Evolutionary conservation across 2,888 invertebrate species (phyloP).

Genomic region (Unio delphinus): DNA sequence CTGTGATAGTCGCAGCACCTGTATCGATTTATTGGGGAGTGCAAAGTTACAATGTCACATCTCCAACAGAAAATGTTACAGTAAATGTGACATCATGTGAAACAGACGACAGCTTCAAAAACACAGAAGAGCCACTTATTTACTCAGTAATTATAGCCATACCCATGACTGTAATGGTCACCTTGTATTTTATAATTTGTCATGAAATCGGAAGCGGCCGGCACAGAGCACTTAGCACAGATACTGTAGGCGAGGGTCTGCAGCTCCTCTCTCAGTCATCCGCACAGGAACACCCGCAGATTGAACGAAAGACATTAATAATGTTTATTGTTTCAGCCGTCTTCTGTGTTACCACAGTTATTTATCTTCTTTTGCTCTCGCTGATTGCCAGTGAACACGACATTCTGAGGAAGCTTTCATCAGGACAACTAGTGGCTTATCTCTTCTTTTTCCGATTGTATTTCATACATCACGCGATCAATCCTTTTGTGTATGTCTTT

Average conservation of each 20-base stretch:
- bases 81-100: constrained; percentile 17
- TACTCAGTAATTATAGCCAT: constrained; percentile 6
- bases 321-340: constrained; percentile 20
- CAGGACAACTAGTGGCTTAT: constrained; percentile 12
- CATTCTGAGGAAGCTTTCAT: constrained; percentile 9
- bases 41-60: neutral
- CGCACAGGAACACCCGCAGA: neutral
- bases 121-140: constrained; percentile 8
- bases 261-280: no score
- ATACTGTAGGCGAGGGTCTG: no score
- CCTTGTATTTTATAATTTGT: constrained; percentile 10
- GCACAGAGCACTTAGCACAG: neutral
- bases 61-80: neutral
- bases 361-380: constrained; percentile 20
- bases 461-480: constrained; percentile 32
- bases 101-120: constrained; percentile 10
- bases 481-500: constrained; percentile 25
- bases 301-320: constrained; percentile 22
- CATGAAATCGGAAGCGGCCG: neutral
- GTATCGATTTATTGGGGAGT: constrained; percentile 14
- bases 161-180: constrained; percentile 8
- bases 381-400: constrained; percentile 17
- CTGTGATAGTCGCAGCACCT: constrained; percentile 12
- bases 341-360: constrained; percentile 21
- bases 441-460: constrained; percentile 32